phyloP scores from a whole-genome alignment of 1,140 invertebrate species.

The Dinothrombium tinctorium region DNA sequence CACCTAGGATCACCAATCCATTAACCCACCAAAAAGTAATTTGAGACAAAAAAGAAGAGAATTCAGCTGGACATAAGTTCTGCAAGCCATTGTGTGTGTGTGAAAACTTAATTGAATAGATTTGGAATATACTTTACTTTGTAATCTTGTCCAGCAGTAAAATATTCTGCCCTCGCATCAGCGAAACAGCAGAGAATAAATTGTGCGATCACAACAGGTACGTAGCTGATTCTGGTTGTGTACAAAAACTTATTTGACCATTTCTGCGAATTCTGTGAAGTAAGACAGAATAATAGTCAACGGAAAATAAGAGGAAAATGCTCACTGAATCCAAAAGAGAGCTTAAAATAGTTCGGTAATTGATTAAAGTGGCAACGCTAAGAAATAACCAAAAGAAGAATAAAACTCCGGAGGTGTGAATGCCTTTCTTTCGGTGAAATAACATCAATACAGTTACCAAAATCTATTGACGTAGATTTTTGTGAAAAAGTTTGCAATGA shows the following conservation, averaged over 20 bases:
- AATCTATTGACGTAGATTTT: neutral
- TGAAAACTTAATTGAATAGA: neutral
- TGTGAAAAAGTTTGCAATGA: neutral
- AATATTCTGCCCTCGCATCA: constrained; percentile 2
- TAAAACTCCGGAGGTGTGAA: constrained; percentile 8
- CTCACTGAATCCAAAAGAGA: neutral
- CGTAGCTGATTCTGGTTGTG: neutral
- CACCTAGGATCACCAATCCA: constrained; percentile 14
- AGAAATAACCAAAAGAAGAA: constrained; percentile 9
- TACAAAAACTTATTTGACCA: neutral
- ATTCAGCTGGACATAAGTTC: constrained; percentile 38
- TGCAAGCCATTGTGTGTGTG: neutral
- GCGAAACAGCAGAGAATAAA: constrained; percentile 3
- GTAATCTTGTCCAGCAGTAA: neutral
- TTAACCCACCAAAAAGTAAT: constrained; percentile 84
- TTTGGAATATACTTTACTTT: neutral
- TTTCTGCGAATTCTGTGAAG: neutral
- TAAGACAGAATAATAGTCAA: neutral
- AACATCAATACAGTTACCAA: neutral
- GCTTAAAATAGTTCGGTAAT: constrained; percentile 5
- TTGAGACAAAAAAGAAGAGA: constrained; percentile 63
- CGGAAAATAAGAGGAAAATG: neutral
- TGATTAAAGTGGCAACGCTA: constrained; percentile 1
- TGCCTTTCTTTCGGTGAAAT: constrained; percentile 6
- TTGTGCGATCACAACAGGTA: neutral